phyloP scores from a whole-genome alignment of 2,113 vertebrate genomes.

The Rhagologus leucostigma region DNA sequence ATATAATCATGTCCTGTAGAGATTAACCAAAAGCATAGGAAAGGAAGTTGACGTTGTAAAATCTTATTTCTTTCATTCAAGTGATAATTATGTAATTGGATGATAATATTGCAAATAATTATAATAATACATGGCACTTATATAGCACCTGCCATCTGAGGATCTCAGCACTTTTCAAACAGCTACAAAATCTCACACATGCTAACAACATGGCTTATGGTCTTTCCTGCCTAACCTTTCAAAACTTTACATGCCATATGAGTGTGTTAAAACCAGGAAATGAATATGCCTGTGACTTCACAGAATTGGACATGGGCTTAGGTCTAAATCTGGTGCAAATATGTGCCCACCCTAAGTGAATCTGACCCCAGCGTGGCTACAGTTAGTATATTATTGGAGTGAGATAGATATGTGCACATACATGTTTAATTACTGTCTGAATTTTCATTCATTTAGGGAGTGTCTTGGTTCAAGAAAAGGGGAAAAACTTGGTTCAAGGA shows the following conservation, averaged over 20 bases:
- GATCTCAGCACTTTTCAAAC: conserved; percentile 44
- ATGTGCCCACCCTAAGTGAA: conserved; percentile 39
- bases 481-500: not conserved
- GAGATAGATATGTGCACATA: not conserved
- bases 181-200: conserved; percentile 48
- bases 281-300: conserved; percentile 59
- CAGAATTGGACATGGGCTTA: conserved; percentile 41
- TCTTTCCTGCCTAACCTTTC: conserved; percentile 52
- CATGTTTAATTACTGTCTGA: not conserved
- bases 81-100: not conserved
- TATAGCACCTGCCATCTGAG: conserved; percentile 26
- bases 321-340: conserved; percentile 63
- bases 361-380: not conserved
- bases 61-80: not conserved
- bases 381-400: not conserved
- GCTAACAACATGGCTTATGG: conserved; percentile 62
- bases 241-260: conserved; percentile 65
- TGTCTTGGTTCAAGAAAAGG: not conserved
- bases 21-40: not conserved
- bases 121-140: conserved; percentile 51
- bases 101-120: not conserved
- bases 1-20: not conserved
- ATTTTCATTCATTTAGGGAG: not conserved
- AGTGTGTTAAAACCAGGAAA: conserved; percentile 65
- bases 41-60: not conserved